Conservation (phyloP, 2,888 invertebrate species). For the Tillus elongatus region DNA sequence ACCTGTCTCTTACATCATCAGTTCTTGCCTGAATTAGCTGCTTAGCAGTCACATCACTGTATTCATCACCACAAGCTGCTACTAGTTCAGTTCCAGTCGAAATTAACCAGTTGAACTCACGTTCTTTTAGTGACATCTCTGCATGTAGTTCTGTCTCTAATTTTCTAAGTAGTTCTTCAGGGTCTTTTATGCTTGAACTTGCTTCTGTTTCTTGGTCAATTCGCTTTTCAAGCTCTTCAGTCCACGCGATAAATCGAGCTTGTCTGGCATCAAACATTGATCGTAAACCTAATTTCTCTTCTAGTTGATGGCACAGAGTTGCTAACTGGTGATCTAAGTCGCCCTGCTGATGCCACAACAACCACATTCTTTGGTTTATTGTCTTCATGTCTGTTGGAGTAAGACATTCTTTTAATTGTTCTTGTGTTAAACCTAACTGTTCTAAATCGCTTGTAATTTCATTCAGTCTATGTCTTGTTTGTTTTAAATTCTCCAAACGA, state of each 20-base stretch:
- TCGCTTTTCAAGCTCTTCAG: constrained; percentile 57
- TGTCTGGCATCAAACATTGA: constrained; percentile 61
- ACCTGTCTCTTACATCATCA: constrained; percentile 56
- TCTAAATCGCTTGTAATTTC: constrained; percentile 57
- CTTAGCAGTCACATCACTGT: constrained; percentile 51
- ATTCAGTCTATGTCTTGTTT: constrained; percentile 48
- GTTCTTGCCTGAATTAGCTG: constrained; percentile 48
- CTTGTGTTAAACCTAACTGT: constrained; percentile 62
- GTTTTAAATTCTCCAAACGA: constrained; percentile 53
- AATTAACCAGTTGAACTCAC: constrained; percentile 69
- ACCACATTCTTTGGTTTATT: constrained; percentile 68
- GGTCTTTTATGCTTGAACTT: constrained; percentile 47
- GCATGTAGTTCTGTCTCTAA: constrained; percentile 66
- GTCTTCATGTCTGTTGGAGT: constrained; percentile 76
- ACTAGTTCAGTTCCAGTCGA: constrained; percentile 58
- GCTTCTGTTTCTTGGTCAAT: constrained; percentile 46
- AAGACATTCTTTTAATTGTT: constrained; percentile 75
- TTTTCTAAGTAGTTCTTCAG: constrained; percentile 62
- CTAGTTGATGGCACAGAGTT: constrained; percentile 59
- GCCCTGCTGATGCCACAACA: constrained; percentile 69
- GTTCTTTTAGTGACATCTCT: constrained; percentile 65
- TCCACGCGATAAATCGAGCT: constrained; percentile 59
- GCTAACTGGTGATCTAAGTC: constrained; percentile 73
- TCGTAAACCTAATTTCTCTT: constrained; percentile 64
- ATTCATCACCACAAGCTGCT: constrained; percentile 54